phyloP scores from a whole-genome alignment of 2,888 invertebrate species.

The Trisateles emortualis region DNA sequence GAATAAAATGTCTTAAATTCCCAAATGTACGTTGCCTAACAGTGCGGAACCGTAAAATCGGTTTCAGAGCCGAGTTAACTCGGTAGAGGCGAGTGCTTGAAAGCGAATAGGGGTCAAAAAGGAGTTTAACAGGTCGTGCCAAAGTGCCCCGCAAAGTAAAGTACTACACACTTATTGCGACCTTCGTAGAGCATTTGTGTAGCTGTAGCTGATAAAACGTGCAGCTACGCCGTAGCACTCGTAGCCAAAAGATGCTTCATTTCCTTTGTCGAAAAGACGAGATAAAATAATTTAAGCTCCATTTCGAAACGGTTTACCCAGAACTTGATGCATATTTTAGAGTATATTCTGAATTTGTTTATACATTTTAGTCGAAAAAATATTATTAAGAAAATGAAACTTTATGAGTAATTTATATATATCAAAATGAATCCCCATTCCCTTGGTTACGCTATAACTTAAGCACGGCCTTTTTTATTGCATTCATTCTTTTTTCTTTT shows the following conservation, averaged over 20 bases:
- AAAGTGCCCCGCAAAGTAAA: slow-evolving; percentile 38
- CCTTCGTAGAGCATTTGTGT: slow-evolving; percentile 14
- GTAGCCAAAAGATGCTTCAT: too few species aligned
- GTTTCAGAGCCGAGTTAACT: slow-evolving; percentile 8
- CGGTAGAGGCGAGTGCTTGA: slow-evolving; percentile 29
- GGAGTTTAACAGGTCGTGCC: slow-evolving; percentile 41
- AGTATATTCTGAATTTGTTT: too few species aligned
- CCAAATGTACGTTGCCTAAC: slow-evolving; percentile 8
- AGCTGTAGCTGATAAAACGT: slow-evolving; percentile 12
- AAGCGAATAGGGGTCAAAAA: slow-evolving; percentile 50
- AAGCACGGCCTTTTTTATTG: too few species aligned
- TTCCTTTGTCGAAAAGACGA: too few species aligned
- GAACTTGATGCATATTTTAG: too few species aligned
- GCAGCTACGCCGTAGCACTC: slow-evolving; percentile 5
- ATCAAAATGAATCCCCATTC: too few species aligned
- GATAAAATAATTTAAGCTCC: background rate
- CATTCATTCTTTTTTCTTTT: too few species aligned
- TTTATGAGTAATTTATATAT: too few species aligned
- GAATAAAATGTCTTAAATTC: slow-evolving; percentile 11
- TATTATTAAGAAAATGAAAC: too few species aligned
- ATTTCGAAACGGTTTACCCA: too few species aligned
- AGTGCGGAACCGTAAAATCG: slow-evolving; percentile 16
- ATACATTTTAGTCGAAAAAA: too few species aligned
- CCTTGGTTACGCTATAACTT: too few species aligned
- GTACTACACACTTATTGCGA: slow-evolving; percentile 18